Base-by-base conservation (phyloP, 2,797 vertebrate genomes). In the Triplophysa yarkandensis region DNA sequence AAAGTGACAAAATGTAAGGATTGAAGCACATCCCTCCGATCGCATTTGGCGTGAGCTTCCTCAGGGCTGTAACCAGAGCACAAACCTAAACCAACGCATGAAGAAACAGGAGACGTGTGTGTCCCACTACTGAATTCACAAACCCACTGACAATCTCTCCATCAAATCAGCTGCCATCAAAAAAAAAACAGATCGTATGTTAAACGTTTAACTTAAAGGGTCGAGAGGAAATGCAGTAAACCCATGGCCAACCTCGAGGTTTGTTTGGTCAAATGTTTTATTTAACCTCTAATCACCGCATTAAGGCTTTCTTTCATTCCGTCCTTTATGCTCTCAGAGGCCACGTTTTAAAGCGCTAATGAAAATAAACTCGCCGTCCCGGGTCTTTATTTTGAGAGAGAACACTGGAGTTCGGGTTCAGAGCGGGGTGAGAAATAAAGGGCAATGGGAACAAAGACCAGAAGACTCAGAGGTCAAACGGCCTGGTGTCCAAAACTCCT, bases 401-500 rank as follows among this genome's bases (percentile, higher is more conserved):
- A 75, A 71, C 73, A 67, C 79, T 80, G 84, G 83, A 86, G 86
- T 82, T 83, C 77, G 88, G 87, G 88, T 90, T 91, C 86, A 87
- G 82, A 78, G 86, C 81, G 78, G 84, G 88, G 88, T 79, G 76
- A 87, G 87, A 87, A 88, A 90, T 84, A 86, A 86, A 88, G 90
- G 91, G 91, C 89, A 91, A 55, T 41, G 70, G 83, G 89, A 86
- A 92, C 90, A 93, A 92, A 88, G 83, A 83, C 85, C 68, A 82
- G n/a, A 81, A 86, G 89, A 90, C 87, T 84, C 64, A 1, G 61
- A 81, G 91, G 92, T 92, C 89, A 91, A 88, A 85, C 80, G 80
- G 88, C 89, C 89, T 87, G 90, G 89, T 91, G 91, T 91, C 89
- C 90, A 63, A 83, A 86, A 82, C 85, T 36, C 88, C 87, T 81